Conservation (phyloP, 2,113 vertebrate genomes). For the Callaeas wilsoni region DNA sequence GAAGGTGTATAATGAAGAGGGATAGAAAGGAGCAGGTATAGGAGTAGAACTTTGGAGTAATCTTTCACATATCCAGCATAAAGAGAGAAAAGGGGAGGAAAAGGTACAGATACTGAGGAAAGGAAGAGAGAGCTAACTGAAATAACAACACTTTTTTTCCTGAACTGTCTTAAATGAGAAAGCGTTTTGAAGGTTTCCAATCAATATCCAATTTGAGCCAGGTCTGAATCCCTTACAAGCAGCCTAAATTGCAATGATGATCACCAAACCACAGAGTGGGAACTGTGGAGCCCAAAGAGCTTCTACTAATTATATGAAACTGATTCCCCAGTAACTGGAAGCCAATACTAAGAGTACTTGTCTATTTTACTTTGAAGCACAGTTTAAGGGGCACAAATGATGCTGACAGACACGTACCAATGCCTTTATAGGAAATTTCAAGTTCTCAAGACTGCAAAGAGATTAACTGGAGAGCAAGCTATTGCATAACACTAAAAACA, state of each 20-base stretch:
- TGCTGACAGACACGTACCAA: neutral
- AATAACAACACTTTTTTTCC: neutral
- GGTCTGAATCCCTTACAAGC: neutral
- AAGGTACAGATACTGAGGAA: neutral
- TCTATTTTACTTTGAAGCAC: neutral
- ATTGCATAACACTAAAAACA: neutral
- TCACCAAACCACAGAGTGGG: neutral
- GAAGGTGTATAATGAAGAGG: neutral
- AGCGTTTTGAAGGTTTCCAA: neutral
- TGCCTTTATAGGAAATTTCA: neutral
- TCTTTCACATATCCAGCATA: neutral
- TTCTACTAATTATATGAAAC: neutral
- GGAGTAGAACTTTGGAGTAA: neutral
- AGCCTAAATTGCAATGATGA: neutral
- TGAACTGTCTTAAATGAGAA: neutral
- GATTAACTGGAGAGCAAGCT: neutral
- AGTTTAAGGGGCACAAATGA: neutral
- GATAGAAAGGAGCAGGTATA: neutral
- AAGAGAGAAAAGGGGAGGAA: accelerated
- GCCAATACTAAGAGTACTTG: neutral
- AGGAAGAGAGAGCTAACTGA: neutral
- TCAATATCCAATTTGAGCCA: neutral
- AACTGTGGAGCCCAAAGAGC: neutral
- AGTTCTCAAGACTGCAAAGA: neutral
- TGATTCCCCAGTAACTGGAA: neutral